A percentile compares a stretch with the other conserved stretches of the same genome.
Conservation (phyloP, 2,888 invertebrate genomes). For the Mactromeris polynyma region DNA sequence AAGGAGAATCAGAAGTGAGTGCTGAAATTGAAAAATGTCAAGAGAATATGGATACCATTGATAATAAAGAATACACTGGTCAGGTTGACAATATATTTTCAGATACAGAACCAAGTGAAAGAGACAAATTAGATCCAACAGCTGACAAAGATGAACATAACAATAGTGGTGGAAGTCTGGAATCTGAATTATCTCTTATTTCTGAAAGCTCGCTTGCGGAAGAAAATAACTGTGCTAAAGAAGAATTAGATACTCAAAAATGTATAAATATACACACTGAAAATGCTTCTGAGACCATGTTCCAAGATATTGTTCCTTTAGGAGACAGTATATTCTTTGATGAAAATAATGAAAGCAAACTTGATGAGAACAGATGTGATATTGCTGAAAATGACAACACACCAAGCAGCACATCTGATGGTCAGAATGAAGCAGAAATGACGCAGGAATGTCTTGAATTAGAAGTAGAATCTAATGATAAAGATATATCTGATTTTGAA, state of each 20-base stretch:
- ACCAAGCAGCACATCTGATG: background rate
- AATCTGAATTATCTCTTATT: constrained; percentile 3
- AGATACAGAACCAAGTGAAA: background rate
- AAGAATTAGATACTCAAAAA: background rate
- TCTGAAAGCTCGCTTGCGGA: background rate
- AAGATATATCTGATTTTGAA: background rate
- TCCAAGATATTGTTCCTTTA: constrained; percentile 3
- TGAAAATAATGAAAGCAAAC: background rate
- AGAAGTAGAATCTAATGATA: background rate
- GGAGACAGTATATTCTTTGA: constrained; percentile 29
- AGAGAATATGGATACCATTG: background rate
- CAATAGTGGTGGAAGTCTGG: background rate
- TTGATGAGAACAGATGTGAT: background rate
- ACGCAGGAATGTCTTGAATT: background rate
- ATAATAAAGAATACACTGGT: background rate
- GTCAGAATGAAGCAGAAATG: background rate
- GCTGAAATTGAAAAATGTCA: background rate
- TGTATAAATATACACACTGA: background rate
- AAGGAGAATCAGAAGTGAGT: background rate
- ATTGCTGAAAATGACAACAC: background rate
- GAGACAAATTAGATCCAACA: background rate
- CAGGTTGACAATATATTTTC: background rate
- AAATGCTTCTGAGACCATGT: background rate
- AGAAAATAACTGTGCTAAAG: background rate
- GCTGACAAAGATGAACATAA: background rate